These are phyloP conservation scores for Palloptera scutellata DNA, from an alignment of 2,888 invertebrate genomes.

Conservation along the genomic window DNA sequence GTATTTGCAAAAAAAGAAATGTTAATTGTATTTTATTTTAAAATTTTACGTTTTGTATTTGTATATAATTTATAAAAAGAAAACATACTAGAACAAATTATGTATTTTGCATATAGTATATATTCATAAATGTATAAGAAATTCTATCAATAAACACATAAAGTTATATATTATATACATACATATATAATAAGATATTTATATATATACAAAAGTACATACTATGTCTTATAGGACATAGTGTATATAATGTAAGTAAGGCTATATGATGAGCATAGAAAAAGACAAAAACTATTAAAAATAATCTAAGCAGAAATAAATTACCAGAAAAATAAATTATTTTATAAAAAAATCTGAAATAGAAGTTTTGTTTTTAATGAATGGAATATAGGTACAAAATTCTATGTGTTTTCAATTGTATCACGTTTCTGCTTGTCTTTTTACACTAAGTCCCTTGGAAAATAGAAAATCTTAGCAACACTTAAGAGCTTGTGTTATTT, in stretches of 20 bases:
- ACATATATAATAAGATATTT: conserved; percentile 16
- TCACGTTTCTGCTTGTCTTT: too few relatives aligned
- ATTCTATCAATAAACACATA: conserved; percentile 13
- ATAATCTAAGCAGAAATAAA: conserved; percentile 42
- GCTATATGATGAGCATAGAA: conserved; percentile 15
- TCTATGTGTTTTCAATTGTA: neutral
- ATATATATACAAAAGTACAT: conserved; percentile 24
- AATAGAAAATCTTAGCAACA: too few relatives aligned
- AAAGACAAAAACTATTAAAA: conserved; percentile 30
- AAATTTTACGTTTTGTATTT: neutral
- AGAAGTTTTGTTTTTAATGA: neutral
- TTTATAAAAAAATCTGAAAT: conserved; percentile 30
- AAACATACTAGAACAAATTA: too few relatives aligned
- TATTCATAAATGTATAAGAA: neutral
- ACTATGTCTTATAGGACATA: conserved; percentile 41
- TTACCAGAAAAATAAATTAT: conserved; percentile 42
- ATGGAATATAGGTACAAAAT: neutral
- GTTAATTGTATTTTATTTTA: conserved; percentile 9
- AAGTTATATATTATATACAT: conserved; percentile 23
- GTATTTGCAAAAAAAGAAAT: conserved; percentile 17
- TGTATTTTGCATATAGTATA: too few relatives aligned
- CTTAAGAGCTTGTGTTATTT: too few relatives aligned
- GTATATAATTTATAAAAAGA: too few relatives aligned
- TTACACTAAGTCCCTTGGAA: too few relatives aligned
- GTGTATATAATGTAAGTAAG: conserved; percentile 45